phyloP scores from a whole-genome alignment of 2,888 invertebrate genomes.

The Ramazzottius varieornatus region DNA sequence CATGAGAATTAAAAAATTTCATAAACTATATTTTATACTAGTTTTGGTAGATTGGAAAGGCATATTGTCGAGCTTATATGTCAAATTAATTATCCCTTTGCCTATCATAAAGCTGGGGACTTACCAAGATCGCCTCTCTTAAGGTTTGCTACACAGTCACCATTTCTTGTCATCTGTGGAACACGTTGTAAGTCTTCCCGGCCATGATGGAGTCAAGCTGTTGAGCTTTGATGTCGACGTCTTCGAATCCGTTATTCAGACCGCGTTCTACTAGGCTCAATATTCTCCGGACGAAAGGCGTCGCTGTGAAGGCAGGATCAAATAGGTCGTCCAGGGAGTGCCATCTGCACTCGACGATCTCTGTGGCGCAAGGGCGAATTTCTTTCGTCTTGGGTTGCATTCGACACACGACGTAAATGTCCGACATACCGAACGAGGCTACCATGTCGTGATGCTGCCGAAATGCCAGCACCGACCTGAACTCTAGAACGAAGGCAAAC shows the following conservation, averaged over 20 bases:
- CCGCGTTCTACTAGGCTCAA: neutral
- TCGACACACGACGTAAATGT: neutral
- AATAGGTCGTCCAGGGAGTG: neutral
- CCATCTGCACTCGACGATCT: neutral
- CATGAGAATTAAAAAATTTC: too few relatives aligned
- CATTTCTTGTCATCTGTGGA: neutral
- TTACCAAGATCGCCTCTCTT: neutral
- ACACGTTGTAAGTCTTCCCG: neutral
- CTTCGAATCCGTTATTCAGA: neutral
- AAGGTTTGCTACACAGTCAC: neutral
- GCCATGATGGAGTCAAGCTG: neutral
- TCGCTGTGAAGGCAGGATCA: neutral
- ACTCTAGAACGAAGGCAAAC: neutral
- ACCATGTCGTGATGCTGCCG: neutral
- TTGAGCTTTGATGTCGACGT: neutral
- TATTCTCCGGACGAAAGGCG: neutral
- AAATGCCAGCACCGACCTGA: neutral
- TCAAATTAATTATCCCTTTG: neutral
- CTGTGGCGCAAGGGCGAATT: neutral
- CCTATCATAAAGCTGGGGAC: neutral
- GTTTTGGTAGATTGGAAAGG: too few relatives aligned
- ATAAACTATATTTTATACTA: too few relatives aligned
- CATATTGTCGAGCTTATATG: too few relatives aligned
- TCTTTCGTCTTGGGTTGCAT: neutral
- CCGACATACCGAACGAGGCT: neutral